Base-by-base conservation (phyloP, 2,797 vertebrate genomes). In the Vespertilio murinus region DNA sequence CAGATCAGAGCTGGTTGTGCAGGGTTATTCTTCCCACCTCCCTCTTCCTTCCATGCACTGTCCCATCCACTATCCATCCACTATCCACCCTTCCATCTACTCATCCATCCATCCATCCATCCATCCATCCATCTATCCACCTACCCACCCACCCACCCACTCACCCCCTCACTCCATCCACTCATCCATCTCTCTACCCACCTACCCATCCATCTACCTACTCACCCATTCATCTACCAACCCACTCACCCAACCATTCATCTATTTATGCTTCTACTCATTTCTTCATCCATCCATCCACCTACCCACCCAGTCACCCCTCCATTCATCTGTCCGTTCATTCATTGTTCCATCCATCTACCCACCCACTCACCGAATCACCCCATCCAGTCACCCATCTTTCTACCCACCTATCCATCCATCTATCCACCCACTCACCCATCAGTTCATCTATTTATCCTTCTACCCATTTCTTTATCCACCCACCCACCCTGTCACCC, bases 151-250 rank as follows among this genome's bases (percentile, higher is more conserved):
- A 17, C 45, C 18, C 11, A 38, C 11, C 52, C 52, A 20, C 35
- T 22, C 13, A 4, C n/a, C 16, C 6, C n/a, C 20, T 3, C 40
- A 2, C 1, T 20, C 3, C 13, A 8, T 14, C 6, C 11, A 17
- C 28, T 33, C 1, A 18, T 20, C 17, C 18, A 20, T 52, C 10
- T 3, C 25, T 9, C 4, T 13, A 52, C 6, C 49, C 9, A 12
- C 8, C 69, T 13, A 17, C 8, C 8, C 28, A 59, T 45, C 11
- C 12, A 3, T 18, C 54, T 54, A 1, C 6, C 30, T 18, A 56
- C 0, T 4, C 9, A 67, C 17, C 30, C 49, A 70, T 25, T 6
- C 16, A 9, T 5, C 71, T 2, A 2, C 9, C 22, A 3, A 7
- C 7, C 3, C 23, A 28, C 23, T 14, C 11, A 71, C 1, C 1